These are phyloP conservation scores for Eleginops maclovinus DNA, from an alignment of 2,113 vertebrate genomes.

Conservation along the genomic window DNA sequence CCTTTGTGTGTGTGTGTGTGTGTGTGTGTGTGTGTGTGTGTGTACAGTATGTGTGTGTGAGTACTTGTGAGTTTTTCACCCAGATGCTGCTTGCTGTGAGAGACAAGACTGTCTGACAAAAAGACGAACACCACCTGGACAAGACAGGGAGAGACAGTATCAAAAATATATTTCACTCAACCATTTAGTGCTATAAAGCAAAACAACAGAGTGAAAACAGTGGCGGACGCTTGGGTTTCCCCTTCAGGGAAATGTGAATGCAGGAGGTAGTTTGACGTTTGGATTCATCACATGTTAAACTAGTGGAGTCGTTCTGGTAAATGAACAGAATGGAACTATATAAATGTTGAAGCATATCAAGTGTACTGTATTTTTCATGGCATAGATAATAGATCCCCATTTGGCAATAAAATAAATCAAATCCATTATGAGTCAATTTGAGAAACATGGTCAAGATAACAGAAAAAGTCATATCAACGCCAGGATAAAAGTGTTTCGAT, in stretches of 20 bases:
- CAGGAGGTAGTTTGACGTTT: not conserved
- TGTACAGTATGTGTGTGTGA: slow-evolving; percentile 12
- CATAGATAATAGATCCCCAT: not conserved
- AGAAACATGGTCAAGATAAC: not conserved
- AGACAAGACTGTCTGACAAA: slow-evolving; percentile 48
- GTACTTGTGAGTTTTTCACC: slow-evolving; percentile 1
- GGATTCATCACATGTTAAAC: not conserved
- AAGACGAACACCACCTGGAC: slow-evolving; percentile 48
- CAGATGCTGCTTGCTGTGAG: slow-evolving; percentile 58
- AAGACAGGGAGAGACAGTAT: slow-evolving; percentile 14
- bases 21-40: slow-evolving; percentile 18
- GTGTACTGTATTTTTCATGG: not conserved
- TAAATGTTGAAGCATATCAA: not conserved
- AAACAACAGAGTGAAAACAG: not conserved
- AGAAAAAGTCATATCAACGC: not conserved
- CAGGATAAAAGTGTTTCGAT: no score
- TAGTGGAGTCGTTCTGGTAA: not conserved
- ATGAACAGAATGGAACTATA: no score
- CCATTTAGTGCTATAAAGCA: not conserved
- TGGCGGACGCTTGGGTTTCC: not conserved
- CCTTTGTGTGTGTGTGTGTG: slow-evolving; percentile 33
- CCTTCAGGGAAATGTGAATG: not conserved
- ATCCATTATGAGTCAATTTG: not conserved
- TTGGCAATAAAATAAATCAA: not conserved
- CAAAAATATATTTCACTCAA: slow-evolving; percentile 22